A percentile compares a stretch with the other conserved stretches of the same genome.
These are phyloP conservation scores for Pipra filicauda DNA, from an alignment of 2,113 vertebrate species.

Conservation along the genomic window DNA sequence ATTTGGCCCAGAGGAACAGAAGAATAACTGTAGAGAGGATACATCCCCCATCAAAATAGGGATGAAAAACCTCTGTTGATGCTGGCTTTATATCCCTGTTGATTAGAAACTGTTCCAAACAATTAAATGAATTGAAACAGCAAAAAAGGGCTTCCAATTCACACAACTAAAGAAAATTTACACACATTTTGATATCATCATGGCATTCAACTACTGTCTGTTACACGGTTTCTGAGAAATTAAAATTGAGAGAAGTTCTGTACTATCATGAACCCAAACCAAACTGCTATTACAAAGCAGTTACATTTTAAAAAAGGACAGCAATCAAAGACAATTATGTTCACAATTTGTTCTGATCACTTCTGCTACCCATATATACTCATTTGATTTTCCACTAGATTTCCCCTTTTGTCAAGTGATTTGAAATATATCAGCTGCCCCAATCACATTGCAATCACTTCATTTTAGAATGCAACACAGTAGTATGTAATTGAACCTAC, in stretches of 20 bases:
- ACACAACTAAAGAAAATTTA: not conserved
- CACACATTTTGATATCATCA: not conserved
- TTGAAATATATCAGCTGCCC: conserved; percentile 42
- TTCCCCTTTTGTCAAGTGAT: conserved; percentile 37
- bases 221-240: not conserved
- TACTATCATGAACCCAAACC: not conserved
- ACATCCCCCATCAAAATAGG: not conserved
- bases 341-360: conserved; percentile 1
- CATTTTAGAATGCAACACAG: conserved; percentile 52
- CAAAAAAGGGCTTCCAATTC: not conserved
- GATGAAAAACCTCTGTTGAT: not conserved
- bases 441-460: conserved; percentile 34
- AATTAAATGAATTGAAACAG: not conserved
- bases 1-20: not conserved
- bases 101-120: not conserved
- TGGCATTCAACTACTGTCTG: not conserved
- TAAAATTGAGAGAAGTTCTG: not conserved
- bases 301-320: not conserved
- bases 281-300: not conserved
- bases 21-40: not conserved
- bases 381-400: conserved; percentile 18
- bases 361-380: not conserved
- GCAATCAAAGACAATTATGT: not conserved
- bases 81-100: not conserved
- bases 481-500: conserved; percentile 41